A percentile compares a stretch with the other conserved stretches of the same genome.
These are phyloP conservation scores for Orientallactaga sibirica DNA, from an alignment of 2,797 vertebrate genomes.

Conservation along the genomic window DNA sequence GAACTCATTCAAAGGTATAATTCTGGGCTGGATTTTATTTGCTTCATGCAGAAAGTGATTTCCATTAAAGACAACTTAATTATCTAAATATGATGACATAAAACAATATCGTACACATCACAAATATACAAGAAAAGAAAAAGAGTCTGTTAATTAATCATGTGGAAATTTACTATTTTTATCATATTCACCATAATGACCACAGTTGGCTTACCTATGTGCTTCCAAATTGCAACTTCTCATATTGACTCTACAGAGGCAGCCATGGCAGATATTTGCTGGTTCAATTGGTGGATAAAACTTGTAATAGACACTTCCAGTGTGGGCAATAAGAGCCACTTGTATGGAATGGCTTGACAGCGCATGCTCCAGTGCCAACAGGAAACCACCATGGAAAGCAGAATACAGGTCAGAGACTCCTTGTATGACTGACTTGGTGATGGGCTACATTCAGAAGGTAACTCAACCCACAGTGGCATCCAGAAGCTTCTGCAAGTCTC, in stretches of 20 bases:
- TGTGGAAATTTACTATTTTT: background rate
- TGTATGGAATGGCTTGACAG: background rate
- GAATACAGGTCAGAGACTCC: background rate
- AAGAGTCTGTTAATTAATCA: background rate
- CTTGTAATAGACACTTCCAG: too few relatives aligned
- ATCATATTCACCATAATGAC: background rate
- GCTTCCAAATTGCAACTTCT: background rate
- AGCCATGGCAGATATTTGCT: background rate
- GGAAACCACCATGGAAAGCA: background rate
- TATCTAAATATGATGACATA: background rate
- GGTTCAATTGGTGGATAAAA: background rate
- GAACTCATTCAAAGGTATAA: background rate
- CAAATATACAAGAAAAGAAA: background rate
- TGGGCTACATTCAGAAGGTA: background rate
- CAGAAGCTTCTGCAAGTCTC: background rate
- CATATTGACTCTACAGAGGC: fast-evolving
- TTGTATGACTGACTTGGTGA: too few relatives aligned
- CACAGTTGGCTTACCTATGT: background rate
- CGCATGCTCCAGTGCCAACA: fast-evolving
- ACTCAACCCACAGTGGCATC: fast-evolving
- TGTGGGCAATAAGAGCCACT: background rate
- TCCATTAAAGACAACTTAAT: background rate
- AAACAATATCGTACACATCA: fast-evolving
- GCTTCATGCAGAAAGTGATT: background rate
- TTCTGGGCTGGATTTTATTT: background rate